These are phyloP conservation scores for Corticium candelabrum DNA, from an alignment of 37 sponge, comb jelly and placozoan species.

Conservation along the genomic window DNA sequence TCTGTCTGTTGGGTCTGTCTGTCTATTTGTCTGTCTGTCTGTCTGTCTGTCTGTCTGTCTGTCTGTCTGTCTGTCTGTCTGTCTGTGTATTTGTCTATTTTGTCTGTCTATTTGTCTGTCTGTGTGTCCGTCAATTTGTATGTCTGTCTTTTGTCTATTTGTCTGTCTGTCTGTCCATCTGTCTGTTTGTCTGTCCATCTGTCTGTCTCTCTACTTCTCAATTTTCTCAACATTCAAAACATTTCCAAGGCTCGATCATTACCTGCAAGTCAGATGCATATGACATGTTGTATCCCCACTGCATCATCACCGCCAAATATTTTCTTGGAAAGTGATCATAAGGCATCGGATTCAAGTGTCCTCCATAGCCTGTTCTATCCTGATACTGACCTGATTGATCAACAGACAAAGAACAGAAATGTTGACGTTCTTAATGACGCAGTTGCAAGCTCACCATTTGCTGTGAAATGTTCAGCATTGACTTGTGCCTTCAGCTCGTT, in stretches of 20 bases:
- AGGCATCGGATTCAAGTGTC: background rate
- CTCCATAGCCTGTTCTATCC: background rate
- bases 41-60: too few species aligned
- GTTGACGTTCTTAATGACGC: background rate
- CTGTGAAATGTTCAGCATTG: background rate
- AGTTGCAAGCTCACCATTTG: background rate
- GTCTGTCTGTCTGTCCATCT: too few species aligned
- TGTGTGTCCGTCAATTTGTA: too few species aligned
- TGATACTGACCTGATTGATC: constrained; percentile 3
- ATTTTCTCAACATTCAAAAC: too few species aligned
- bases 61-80: too few species aligned
- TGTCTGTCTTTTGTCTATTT: too few species aligned
- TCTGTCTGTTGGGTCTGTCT: too few species aligned
- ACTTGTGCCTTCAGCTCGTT: background rate
- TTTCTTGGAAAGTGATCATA: background rate
- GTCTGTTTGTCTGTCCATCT: too few species aligned
- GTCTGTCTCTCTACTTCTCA: too few species aligned
- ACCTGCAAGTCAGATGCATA: background rate
- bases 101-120: too few species aligned
- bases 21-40: too few species aligned
- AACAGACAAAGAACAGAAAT: background rate
- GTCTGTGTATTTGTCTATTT: too few species aligned
- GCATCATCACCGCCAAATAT: background rate
- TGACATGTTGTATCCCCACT: background rate
- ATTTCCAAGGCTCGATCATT: background rate